These are phyloP conservation scores for Glyphotaelius pellucidus DNA, from an alignment of 2,888 invertebrate species.

Conservation along the genomic window DNA sequence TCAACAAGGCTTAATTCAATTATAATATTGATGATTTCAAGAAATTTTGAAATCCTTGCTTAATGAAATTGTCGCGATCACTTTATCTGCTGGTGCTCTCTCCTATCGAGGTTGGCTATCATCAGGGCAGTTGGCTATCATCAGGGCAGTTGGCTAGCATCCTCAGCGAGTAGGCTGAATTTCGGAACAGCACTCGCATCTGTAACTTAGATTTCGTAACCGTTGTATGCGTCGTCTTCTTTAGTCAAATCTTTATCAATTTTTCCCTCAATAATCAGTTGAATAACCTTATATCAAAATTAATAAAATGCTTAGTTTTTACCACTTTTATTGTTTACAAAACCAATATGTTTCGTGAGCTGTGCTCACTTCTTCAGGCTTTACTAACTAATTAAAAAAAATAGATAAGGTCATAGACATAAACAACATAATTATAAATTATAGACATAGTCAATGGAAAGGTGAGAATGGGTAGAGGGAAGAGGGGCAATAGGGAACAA, in stretches of 20 bases:
- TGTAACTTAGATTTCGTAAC: not conserved
- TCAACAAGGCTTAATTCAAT: constrained; percentile 3
- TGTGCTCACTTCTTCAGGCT: too few species aligned
- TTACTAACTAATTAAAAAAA: too few species aligned
- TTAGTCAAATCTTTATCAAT: not conserved
- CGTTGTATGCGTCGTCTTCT: not conserved
- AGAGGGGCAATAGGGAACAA: too few species aligned
- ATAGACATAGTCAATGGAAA: too few species aligned
- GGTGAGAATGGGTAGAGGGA: too few species aligned
- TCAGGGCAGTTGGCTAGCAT: too few species aligned
- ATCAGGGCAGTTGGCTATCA: not conserved
- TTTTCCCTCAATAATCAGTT: not conserved
- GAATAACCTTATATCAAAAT: not conserved
- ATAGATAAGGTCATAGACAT: too few species aligned
- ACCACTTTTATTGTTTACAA: too few species aligned
- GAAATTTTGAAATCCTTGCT: not conserved
- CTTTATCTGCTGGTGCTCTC: not conserved
- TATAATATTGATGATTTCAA: not conserved
- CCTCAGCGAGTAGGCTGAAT: not conserved
- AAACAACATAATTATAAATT: too few species aligned
- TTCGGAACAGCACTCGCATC: not conserved
- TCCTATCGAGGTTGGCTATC: not conserved
- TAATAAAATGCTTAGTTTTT: too few species aligned
- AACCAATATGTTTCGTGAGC: too few species aligned
- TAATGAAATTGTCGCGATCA: too few species aligned